Base-by-base conservation (phyloP, 2,797 vertebrate species). In the Mastacembelus armatus region DNA sequence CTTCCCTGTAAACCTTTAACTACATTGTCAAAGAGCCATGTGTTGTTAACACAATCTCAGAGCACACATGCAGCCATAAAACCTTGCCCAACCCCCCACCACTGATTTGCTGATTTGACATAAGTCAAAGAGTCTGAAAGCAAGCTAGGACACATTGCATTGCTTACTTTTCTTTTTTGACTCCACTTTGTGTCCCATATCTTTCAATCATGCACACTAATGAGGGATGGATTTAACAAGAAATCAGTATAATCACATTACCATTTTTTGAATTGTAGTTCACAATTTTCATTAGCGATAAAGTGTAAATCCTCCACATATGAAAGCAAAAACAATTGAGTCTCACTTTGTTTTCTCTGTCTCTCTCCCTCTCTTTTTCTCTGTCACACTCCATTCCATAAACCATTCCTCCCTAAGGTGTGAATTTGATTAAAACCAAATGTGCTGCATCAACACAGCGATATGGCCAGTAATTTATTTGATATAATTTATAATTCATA, bases 61-160 rank as follows among this genome's bases (percentile, higher is more conserved):
- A 39, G 36, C 29, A 33, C 32, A 19, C 21, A 55, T 5, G 42
- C 18, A 57, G 19, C 44, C 32, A 32, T 10, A 18, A 33, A 55
- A 52, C 26, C 54, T 36, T 4, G 6, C 71, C 60, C 62, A 59
- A 12, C 61, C 65, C 67, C 67, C 54, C 1, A 55, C 60, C 57
- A 32, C 43, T 52, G 35, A 84, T 81, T 50, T 78, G 82, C 78
- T 78, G 90, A 92, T 92, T 89, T 91, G 89, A 91, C 90, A 92
- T 71, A 82, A 93, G 82, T 71, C 5, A 62, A 74, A 78, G 80
- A 84, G 84, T 87, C 81, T 86, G 72, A 86, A 90, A 91, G 92
- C 92, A 90, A 88, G 92, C 86, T 88, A 52, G 87, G 86, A 90
- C 94, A 88, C 73, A 90, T 91, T 87, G 35, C 79, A 10, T 57